phyloP scores from a whole-genome alignment of 1,140 invertebrate genomes.

The Heliconius nattereri region DNA sequence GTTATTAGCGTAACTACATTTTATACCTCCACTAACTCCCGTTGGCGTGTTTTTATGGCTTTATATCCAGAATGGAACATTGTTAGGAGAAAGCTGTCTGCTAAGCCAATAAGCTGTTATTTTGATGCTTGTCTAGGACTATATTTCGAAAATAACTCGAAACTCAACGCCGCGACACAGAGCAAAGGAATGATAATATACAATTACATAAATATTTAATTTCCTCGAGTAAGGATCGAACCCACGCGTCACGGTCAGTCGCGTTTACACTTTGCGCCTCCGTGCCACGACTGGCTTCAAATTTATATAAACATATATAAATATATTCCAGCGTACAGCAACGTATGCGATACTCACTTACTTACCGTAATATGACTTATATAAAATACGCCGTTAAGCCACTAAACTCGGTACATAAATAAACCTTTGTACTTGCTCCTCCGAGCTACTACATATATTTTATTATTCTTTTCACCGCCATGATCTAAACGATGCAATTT shows the following conservation, averaged over 20 bases:
- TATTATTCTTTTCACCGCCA: constrained; percentile 10
- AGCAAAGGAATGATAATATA: too few relatives aligned
- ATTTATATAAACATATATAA: neutral
- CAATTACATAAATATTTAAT: too few relatives aligned
- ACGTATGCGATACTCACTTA: neutral
- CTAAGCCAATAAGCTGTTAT: neutral
- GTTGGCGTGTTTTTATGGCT: neutral
- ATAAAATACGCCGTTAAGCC: neutral
- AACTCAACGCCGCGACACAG: neutral
- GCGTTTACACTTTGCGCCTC: too few relatives aligned
- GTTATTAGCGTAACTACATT: neutral
- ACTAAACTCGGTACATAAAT: constrained; percentile 4
- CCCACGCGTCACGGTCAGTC: too few relatives aligned
- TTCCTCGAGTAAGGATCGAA: too few relatives aligned
- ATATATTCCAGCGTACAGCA: neutral
- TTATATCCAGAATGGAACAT: neutral
- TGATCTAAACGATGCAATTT: constrained; percentile 3
- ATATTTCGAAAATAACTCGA: too few relatives aligned
- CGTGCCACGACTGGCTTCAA: too few relatives aligned
- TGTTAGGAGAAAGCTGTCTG: neutral
- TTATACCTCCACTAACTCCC: neutral
- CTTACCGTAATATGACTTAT: neutral
- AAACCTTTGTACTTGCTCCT: neutral
- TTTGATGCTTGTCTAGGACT: neutral
- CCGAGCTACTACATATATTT: neutral